Base-by-base conservation (phyloP, 2,113 vertebrate species). In the Chaenocephalus aceratus region DNA sequence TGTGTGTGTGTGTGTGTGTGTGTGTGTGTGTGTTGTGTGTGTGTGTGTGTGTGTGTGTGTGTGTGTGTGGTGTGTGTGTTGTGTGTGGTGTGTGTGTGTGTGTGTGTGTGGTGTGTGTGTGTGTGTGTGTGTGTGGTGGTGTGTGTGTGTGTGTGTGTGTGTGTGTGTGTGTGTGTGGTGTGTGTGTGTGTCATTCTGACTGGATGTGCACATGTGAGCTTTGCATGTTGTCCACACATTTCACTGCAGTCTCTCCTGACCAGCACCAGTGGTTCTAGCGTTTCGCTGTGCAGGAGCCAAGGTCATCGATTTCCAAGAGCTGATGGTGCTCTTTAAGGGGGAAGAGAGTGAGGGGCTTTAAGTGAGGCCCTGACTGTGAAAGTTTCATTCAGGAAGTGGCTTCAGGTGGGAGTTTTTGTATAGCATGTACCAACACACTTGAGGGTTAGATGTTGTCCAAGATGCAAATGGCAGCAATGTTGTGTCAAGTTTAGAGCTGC, bases 241-340 rank as follows among this genome's bases (percentile, higher is more conserved):
- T 66, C 56, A 34, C 85, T 82, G 87, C 87, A 86, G 81, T 58
- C 49, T 36, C 60, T 68, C 48, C 74, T 8, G 23, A 10, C 41
- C 57, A 13, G 16, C 66, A 3, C 1, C 1, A 9, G 30, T 56
- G 77, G 84, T 85, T 85, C 73, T 89, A 51, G 45, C 48, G 74
- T 91, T 89, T 88, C 80, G 1, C 71, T 60, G 62, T 56, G 74
- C 75, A 48, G 63, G 23, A 77, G 72, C 85, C 74, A 84, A 89
- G 90, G 84, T 88, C 88, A 85, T 74, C 1, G 72, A 53, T 66
- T 67, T n/a, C 21, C 8, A 62, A 30, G 67, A 68, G 82, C 51
- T 84, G 81, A 51, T 73, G 77, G 68, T 72, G 83, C 72, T 80
- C 18, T 61, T 67, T 4, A 34, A 18, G 9, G 54, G 52, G 58